phyloP scores from a whole-genome alignment of 2,113 vertebrate genomes.

The Chelonoidis abingdonii region DNA sequence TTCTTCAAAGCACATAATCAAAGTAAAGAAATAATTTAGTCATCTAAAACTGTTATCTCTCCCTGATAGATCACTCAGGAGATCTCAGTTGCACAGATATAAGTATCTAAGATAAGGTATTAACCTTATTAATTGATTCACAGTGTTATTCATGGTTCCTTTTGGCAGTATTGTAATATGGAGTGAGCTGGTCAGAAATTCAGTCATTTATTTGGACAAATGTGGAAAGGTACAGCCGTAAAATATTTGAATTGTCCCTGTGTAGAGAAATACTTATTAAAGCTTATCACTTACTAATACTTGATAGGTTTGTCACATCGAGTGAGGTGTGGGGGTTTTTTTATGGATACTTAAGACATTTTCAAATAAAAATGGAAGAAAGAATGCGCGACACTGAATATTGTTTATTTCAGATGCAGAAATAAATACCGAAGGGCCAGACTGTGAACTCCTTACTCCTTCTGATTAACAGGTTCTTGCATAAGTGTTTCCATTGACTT shows the following conservation, averaged over 20 bases:
- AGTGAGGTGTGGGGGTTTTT: neutral
- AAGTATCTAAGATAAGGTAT: neutral
- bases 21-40: neutral
- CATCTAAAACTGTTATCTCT: neutral
- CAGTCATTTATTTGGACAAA: neutral
- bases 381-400: neutral
- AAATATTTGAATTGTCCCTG: neutral
- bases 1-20: accelerated
- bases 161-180: neutral
- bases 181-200: neutral
- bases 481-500: neutral
- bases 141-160: neutral
- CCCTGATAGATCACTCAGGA: neutral
- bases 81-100: neutral
- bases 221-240: neutral
- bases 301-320: neutral
- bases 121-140: neutral
- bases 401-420: neutral
- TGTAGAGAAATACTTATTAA: neutral
- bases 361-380: neutral
- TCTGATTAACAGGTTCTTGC: neutral
- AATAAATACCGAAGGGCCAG: neutral
- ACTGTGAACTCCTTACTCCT: neutral
- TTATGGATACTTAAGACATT: neutral
- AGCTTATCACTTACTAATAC: neutral